These are phyloP conservation scores for Dryobates pubescens DNA, from an alignment of 2,797 vertebrate genomes.

Conservation along the genomic window DNA sequence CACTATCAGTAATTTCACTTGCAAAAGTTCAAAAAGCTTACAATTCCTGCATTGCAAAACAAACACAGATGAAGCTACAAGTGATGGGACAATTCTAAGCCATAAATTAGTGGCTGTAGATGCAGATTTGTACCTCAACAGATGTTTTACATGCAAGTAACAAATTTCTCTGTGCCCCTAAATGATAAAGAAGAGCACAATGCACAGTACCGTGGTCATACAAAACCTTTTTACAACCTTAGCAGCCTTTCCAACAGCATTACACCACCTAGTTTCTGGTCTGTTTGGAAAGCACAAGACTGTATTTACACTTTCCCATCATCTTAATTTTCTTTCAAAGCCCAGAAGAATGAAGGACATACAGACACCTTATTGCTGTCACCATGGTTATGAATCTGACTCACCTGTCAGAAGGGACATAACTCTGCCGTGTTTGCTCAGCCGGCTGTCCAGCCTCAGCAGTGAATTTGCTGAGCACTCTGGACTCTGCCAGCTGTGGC, in stretches of 20 bases:
- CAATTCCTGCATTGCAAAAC: not conserved
- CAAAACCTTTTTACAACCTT: not conserved
- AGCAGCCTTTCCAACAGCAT: not conserved
- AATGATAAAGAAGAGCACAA: not conserved
- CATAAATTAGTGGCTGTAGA: not conserved
- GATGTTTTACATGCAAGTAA: not conserved
- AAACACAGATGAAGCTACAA: not conserved
- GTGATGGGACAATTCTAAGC: not conserved
- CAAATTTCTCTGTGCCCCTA: not conserved
- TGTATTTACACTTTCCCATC: not conserved
- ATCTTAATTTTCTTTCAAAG: constrained; percentile 23
- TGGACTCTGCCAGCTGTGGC: not conserved
- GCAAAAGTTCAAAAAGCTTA: not conserved
- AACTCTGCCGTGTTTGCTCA: constrained; percentile 1
- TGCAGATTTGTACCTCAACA: not conserved
- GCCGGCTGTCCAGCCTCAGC: not conserved
- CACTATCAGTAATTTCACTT: not conserved
- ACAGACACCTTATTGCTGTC: not conserved
- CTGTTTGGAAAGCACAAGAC: constrained; percentile 13
- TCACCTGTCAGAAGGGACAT: constrained; percentile 22
- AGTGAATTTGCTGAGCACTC: not conserved
- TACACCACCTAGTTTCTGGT: not conserved
- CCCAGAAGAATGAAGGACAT: constrained; percentile 5
- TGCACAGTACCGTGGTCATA: not conserved
- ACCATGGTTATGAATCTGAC: not conserved